Conservation (phyloP, 2,797 vertebrate species). For the Phoeniculus purpureus region DNA sequence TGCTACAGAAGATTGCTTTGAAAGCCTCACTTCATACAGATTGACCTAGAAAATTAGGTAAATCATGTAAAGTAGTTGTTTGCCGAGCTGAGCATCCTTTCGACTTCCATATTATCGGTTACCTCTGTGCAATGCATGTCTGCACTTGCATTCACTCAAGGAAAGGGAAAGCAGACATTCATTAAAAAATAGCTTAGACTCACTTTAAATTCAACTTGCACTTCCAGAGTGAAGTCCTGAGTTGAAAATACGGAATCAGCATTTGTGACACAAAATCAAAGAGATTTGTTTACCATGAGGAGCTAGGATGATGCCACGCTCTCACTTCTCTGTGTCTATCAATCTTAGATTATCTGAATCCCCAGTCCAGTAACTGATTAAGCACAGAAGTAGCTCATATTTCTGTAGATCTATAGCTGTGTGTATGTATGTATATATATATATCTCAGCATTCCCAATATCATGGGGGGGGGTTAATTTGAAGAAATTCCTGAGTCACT, state of each 20-base stretch:
- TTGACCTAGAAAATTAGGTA: conserved; percentile 16
- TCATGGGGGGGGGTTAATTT: not conserved
- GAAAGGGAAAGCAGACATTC: conserved; percentile 46
- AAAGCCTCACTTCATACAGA: not conserved
- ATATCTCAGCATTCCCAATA: not conserved
- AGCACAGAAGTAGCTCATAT: conserved; percentile 6
- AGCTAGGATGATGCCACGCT: conserved; percentile 39
- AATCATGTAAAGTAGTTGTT: conserved; percentile 4
- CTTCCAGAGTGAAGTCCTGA: conserved; percentile 32
- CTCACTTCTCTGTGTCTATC: conserved; percentile 27
- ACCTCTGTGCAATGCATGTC: not conserved
- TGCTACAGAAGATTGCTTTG: not conserved
- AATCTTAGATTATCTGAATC: conserved; percentile 43
- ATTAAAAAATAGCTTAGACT: conserved; percentile 62
- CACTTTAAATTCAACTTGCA: conserved; percentile 63
- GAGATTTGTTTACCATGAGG: conserved; percentile 53
- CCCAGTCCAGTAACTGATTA: conserved; percentile 14
- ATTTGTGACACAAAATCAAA: conserved; percentile 67
- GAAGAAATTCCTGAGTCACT: conserved; percentile 52
- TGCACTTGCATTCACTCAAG: not conserved
- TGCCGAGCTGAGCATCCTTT: not conserved
- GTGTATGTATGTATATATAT: not conserved
- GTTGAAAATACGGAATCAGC: conserved; percentile 44
- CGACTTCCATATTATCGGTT: not conserved
- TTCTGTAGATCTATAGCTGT: not conserved